Conservation (phyloP, 2,888 invertebrate species). For the Meteorus cinctellus region DNA sequence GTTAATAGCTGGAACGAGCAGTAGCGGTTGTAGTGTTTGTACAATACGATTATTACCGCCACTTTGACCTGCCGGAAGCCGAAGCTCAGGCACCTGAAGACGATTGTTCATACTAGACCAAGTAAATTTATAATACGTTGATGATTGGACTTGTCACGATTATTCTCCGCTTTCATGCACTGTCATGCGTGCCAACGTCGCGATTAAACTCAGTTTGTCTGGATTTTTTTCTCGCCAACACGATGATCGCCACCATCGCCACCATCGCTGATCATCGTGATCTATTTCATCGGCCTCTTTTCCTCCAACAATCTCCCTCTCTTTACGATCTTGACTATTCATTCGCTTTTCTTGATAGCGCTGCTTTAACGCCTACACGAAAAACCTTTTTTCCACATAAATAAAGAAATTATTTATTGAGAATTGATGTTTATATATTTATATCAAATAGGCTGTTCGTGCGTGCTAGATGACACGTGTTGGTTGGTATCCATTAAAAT, state of each 20-base stretch:
- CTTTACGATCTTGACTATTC: neutral
- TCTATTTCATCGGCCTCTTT: neutral
- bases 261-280: slow-evolving; percentile 9
- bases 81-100: slow-evolving; percentile 81
- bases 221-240: neutral
- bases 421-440: neutral
- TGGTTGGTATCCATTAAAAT: neutral
- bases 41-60: slow-evolving; percentile 70
- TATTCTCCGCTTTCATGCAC: neutral
- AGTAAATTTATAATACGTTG: slow-evolving; percentile 46
- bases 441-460: neutral
- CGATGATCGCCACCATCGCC: slow-evolving; percentile 15
- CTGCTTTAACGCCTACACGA: slow-evolving; percentile 7
- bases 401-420: neutral
- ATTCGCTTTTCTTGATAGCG: slow-evolving; percentile 9
- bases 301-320: neutral
- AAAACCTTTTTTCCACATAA: neutral
- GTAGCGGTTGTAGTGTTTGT: slow-evolving; percentile 54
- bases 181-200: slow-evolving; percentile 11
- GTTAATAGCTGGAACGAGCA: slow-evolving; percentile 75
- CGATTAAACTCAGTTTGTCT: neutral
- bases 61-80: slow-evolving; percentile 76
- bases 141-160: slow-evolving; percentile 62
- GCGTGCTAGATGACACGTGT: slow-evolving; percentile 1
- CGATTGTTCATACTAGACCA: slow-evolving; percentile 72